Base-by-base conservation (phyloP, 2,797 vertebrate genomes). In the Aulostomus chinensis region DNA sequence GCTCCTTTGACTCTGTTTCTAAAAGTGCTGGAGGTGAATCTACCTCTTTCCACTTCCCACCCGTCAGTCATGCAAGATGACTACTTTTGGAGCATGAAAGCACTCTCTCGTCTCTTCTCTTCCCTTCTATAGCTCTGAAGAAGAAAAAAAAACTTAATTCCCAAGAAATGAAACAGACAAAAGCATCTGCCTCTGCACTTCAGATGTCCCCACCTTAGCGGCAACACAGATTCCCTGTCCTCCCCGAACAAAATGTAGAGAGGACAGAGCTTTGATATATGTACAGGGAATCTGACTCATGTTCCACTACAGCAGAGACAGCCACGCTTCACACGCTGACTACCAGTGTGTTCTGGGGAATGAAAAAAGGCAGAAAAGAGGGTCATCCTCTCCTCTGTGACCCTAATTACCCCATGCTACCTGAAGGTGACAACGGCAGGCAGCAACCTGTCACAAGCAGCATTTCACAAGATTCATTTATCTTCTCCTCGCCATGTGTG, bases 11-110 rank as follows among this genome's bases (percentile, higher is more conserved):
- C 78, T 87, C 63, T 21, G 71, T 83, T 76, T 60, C 61, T 53
- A 36, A 24, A 60, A 7, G 58, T 37, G 80, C 75, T 77, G 66
- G 80, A 85, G 82, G 82, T 71, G 70, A 81, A 72, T 63, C 48
- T 62, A 28, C 43, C 64, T 49, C 65, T 46, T 38, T 52, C 55
- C 41, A 47, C 60, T 51, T 60, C 55, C 78, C 62, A 75, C 71
- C 80, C 72, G 81, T 87, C 88, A 84, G 81, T 85, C 76, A 82
- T 49, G 21, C 51, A 61, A 51, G 53, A 67, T 74, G 73, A 77
- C 67, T 68, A 64, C 73, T 57, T 81, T 72, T 62, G 50, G 65
- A 82, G 80, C 80, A 78, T 80, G 69, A 89, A 86, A 68, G 52
- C 54, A 11, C 16, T 25, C 31, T 50, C 55, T 64, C 35, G 61